A percentile compares a stretch with the other conserved stretches of the same genome.
These are phyloP conservation scores for Bhutanitis thaidina DNA, from an alignment of 2,888 invertebrate species.

Conservation along the genomic window DNA sequence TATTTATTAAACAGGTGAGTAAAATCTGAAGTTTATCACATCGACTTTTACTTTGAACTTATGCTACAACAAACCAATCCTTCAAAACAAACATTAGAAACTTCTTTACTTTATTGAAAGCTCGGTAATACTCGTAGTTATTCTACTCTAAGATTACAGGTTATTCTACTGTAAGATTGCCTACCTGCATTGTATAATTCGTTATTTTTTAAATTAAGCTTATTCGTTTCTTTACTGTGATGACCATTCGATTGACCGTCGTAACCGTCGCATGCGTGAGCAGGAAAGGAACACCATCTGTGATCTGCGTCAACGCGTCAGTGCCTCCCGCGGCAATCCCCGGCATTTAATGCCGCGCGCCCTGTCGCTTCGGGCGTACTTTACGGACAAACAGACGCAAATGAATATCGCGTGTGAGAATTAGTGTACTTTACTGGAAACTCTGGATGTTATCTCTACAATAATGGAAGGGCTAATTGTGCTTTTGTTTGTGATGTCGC, in stretches of 20 bases:
- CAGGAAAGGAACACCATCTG: constrained; percentile 41
- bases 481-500: constrained; percentile 63
- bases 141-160: background rate
- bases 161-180: background rate
- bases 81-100: too few species aligned
- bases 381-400: constrained; percentile 26
- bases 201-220: constrained; percentile 51
- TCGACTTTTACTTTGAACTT: too few species aligned
- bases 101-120: too few species aligned
- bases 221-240: constrained; percentile 44
- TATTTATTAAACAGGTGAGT: too few species aligned
- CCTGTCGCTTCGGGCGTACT: constrained; percentile 44
- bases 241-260: constrained; percentile 46
- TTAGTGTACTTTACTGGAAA: constrained; percentile 45
- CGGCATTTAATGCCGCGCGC: constrained; percentile 64
- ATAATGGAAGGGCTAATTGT: constrained; percentile 60
- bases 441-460: constrained; percentile 44
- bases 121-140: too few species aligned
- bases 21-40: too few species aligned
- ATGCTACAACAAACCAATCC: too few species aligned
- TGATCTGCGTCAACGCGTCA: constrained; percentile 47
- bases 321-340: constrained; percentile 46
- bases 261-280: constrained; percentile 40
- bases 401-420: constrained; percentile 62
- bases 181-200: constrained; percentile 24